phyloP scores from a whole-genome alignment of 2,797 vertebrate species.

The Tiaroga cobitis region DNA sequence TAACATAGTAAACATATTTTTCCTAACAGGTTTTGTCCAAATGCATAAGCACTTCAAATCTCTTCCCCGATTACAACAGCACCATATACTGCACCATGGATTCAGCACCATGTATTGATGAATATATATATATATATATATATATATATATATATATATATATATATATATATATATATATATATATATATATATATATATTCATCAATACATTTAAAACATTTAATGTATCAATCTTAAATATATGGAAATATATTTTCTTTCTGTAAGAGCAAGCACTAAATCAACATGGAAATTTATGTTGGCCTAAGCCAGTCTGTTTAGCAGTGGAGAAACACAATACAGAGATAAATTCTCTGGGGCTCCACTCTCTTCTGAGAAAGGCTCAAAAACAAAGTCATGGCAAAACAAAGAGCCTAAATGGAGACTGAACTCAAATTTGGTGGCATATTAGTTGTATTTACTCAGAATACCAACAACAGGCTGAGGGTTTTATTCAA shows the following conservation, averaged over 20 bases:
- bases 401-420: slow-evolving; percentile 25
- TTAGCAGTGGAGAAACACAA: background rate
- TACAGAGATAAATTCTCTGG: background rate
- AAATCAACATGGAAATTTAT: background rate
- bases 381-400: background rate
- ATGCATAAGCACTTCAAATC: no score
- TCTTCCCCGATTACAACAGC: no score
- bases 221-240: background rate
- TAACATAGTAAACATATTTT: no score
- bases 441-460: slow-evolving; percentile 21
- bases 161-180: no score
- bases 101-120: no score
- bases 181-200: background rate
- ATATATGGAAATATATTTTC: background rate
- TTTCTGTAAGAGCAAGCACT: background rate
- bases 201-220: background rate
- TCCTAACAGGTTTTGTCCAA: no score
- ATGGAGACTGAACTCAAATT: slow-evolving; percentile 16
- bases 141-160: no score
- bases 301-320: background rate
- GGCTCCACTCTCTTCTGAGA: background rate
- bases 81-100: no score
- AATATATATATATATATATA: no score
- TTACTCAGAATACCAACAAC: slow-evolving; percentile 16
- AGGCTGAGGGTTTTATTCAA: slow-evolving; percentile 2